phyloP scores from a whole-genome alignment of 2,797 vertebrate genomes.

The Onychomys torridus region DNA sequence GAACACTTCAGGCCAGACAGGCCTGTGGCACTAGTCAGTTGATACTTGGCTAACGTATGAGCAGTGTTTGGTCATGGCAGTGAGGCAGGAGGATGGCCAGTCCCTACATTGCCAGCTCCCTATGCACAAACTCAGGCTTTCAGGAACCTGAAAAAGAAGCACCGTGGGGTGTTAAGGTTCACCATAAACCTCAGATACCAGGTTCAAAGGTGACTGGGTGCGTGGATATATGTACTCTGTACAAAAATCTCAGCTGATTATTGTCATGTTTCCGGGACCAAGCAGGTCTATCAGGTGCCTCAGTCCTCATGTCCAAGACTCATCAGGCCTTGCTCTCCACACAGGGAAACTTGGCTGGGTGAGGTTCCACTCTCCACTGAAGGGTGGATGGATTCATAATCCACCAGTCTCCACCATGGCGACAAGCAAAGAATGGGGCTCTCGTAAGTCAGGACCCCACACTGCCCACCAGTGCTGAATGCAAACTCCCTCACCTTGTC shows the following conservation, averaged over 20 bases:
- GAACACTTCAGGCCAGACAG: not conserved
- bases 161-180: not conserved
- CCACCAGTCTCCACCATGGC: rapidly evolving
- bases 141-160: not conserved
- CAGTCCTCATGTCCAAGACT: rapidly evolving
- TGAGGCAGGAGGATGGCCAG: not conserved
- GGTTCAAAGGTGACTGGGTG: not conserved
- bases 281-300: not conserved
- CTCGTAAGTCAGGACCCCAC: not conserved
- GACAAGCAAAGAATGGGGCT: not conserved
- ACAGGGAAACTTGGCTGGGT: not conserved
- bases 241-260: not conserved
- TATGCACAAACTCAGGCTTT: not conserved
- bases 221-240: not conserved
- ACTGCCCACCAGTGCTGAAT: no score
- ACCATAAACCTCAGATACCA: no score
- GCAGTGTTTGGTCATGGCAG: not conserved
- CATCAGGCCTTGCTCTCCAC: not conserved
- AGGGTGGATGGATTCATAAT: rapidly evolving
- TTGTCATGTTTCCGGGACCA: not conserved
- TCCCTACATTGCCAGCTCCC: not conserved
- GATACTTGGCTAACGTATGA: not conserved
- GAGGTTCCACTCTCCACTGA: rapidly evolving
- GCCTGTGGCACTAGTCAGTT: rapidly evolving
- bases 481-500: not conserved